Percentiles rank a stretch among this genome's conserved stretches.
Evolutionary conservation across 2,888 invertebrate genomes (phyloP).

Genomic region (Luperina testacea): DNA sequence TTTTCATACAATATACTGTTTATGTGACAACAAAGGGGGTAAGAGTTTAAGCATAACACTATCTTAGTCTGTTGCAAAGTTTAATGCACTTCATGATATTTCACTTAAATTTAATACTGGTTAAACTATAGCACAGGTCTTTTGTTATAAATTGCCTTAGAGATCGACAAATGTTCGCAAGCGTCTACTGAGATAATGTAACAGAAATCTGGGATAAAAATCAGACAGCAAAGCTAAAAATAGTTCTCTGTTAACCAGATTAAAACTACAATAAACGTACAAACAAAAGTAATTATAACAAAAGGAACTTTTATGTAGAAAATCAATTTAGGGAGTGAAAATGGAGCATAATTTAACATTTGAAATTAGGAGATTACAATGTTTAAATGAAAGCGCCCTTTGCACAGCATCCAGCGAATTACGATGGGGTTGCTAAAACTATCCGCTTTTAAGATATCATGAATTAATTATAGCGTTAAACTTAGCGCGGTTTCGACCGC

Average conservation of each 20-base stretch:
- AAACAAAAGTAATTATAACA: slow-evolving; percentile 1
- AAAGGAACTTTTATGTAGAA: background rate
- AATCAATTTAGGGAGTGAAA: background rate
- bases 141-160: background rate
- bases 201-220: background rate
- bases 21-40: slow-evolving; percentile 28
- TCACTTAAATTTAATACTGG: background rate
- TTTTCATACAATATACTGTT: slow-evolving; percentile 45
- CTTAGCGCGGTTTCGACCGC: slow-evolving; percentile 37
- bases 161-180: background rate
- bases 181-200: background rate
- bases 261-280: background rate
- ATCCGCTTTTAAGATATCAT: slow-evolving; percentile 41
- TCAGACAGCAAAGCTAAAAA: background rate
- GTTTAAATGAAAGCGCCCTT: slow-evolving; percentile 43
- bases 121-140: background rate
- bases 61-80: slow-evolving; percentile 6
- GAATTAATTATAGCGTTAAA: slow-evolving; percentile 55
- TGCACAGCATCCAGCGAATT: slow-evolving; percentile 18
- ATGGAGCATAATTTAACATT: slow-evolving; percentile 8
- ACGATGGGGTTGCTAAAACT: slow-evolving; percentile 39
- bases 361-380: slow-evolving; percentile 32
- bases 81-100: slow-evolving; percentile 1
- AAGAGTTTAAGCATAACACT: slow-evolving; percentile 15
- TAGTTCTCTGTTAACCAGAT: background rate